These are phyloP conservation scores for Dendrolimus pini DNA, from an alignment of 2,888 invertebrate genomes.

Conservation along the genomic window DNA sequence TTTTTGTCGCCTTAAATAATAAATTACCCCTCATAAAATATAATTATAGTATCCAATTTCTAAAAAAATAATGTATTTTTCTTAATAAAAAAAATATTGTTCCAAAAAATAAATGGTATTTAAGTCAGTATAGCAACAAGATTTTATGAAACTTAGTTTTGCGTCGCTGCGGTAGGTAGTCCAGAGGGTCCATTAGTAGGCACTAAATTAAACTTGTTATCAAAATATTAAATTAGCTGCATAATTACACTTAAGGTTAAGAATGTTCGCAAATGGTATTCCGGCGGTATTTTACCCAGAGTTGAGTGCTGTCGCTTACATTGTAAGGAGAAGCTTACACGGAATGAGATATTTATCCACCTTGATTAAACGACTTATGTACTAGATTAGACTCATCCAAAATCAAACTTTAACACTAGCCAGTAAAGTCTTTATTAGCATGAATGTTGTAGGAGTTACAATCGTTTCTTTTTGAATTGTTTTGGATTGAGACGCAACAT, in stretches of 20 bases:
- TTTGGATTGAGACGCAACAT: conserved; percentile 64
- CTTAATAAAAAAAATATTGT: no score
- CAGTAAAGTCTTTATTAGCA: conserved; percentile 19
- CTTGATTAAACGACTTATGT: conserved; percentile 11
- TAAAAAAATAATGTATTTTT: no score
- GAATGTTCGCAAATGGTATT: conserved; percentile 30
- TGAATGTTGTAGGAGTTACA: conserved; percentile 15
- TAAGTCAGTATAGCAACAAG: no score
- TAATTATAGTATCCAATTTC: no score
- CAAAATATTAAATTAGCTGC: conserved; percentile 22
- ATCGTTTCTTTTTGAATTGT: conserved; percentile 29
- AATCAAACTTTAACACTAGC: conserved; percentile 18
- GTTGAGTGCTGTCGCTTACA: conserved; percentile 35
- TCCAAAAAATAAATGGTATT: background rate
- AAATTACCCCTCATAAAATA: no score
- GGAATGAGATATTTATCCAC: conserved; percentile 27
- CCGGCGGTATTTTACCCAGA: conserved; percentile 33
- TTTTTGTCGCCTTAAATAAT: no score
- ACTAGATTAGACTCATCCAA: conserved; percentile 13
- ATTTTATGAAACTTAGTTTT: no score
- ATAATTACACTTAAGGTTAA: conserved; percentile 27
- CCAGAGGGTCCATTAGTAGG: conserved; percentile 17
- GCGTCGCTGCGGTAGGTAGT: conserved; percentile 40
- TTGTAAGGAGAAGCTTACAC: conserved; percentile 46
- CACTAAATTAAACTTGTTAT: conserved; percentile 29